Evolutionary conservation across 2,888 invertebrate genomes (phyloP), one percentile per base, ranked within the genome.

Genomic region (Polydrusus pterygomalis): DNA sequence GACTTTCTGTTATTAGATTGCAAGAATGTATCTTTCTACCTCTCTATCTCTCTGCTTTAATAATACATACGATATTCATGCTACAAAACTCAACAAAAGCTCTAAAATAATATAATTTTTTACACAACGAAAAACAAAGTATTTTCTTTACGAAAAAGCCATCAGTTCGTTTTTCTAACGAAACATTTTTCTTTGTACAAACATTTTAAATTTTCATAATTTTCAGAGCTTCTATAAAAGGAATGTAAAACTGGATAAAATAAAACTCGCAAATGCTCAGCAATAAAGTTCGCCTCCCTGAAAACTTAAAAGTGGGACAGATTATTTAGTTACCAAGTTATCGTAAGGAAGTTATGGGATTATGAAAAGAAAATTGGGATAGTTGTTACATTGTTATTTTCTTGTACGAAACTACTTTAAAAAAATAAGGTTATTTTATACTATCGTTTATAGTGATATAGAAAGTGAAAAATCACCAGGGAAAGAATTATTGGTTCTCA

Each of bases 141-240:
- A 34, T 34, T 34, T 34, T 34, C 34, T 7, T 10, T 9, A 34
- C 7, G 7, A 34, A 34, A 34, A 34, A 34, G 34, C 34, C 34
- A 34, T 34, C 34, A 7, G 34, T 15, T 20, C 15, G 20, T 56
- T 56, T n/a, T 56, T 56, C 56, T 34, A 34, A 34, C 34, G 56
- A 10, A 34, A 56, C 5, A 56, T 34, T 34, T 56, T 56, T 34
- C 56, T 34, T 56, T 56, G 15, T 34, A n/a, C 30, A 34, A 56
- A 56, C 56, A 56, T 56, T 56, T 56, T 56, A 56, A 34, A 56
- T 56, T 56, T 56, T 56, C 15, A 56, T 56, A 56, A 56, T 56
- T 34, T 56, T 13, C 8, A 56, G 56, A 34, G 34, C 15, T 15
- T 34, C 15, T 56, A n/a, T n/a, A 56, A 34, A 34, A 34, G 56